Conservation (phyloP, 2,797 vertebrate species). For the Typhlichthys eigenmanni region DNA sequence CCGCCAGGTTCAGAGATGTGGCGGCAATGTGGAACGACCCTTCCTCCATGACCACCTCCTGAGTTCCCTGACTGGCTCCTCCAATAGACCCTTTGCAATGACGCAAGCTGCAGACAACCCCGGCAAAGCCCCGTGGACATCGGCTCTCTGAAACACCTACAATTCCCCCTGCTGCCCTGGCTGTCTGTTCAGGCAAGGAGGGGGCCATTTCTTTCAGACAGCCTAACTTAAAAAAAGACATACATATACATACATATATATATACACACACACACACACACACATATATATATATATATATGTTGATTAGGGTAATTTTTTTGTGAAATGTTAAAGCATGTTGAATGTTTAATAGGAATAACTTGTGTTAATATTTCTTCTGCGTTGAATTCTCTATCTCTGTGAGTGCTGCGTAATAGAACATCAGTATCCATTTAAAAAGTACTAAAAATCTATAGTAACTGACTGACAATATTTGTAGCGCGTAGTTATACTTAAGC, state of each 20-base stretch:
- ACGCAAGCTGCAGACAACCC: constrained; percentile 68
- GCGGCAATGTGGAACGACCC: constrained; percentile 81
- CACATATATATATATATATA: constrained; percentile 45
- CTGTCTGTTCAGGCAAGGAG: constrained; percentile 37
- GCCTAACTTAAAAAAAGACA: constrained; percentile 41
- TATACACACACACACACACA: no score
- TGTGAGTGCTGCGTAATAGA: constrained; percentile 74
- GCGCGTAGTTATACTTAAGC: constrained; percentile 64
- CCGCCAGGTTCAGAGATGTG: constrained; percentile 75
- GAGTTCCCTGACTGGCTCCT: constrained; percentile 75
- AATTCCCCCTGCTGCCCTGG: constrained; percentile 42
- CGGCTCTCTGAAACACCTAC: constrained; percentile 65
- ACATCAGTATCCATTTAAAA: constrained; percentile 54
- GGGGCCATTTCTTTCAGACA: constrained; percentile 65
- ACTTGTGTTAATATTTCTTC: constrained; percentile 57
- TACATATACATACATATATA: constrained; percentile 7
- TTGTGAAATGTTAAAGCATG: constrained; percentile 77
- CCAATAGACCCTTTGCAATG: constrained; percentile 67
- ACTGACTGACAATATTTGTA: constrained; percentile 56
- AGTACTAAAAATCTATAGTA: constrained; percentile 51
- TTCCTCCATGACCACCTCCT: constrained; percentile 81
- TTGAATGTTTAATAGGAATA: constrained; percentile 77
- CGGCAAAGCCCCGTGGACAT: constrained; percentile 70
- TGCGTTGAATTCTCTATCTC: constrained; percentile 40
- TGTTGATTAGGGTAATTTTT: constrained; percentile 61